Base-by-base conservation (phyloP, 2,113 vertebrate species). In the Tenebrosternarchus preto region DNA sequence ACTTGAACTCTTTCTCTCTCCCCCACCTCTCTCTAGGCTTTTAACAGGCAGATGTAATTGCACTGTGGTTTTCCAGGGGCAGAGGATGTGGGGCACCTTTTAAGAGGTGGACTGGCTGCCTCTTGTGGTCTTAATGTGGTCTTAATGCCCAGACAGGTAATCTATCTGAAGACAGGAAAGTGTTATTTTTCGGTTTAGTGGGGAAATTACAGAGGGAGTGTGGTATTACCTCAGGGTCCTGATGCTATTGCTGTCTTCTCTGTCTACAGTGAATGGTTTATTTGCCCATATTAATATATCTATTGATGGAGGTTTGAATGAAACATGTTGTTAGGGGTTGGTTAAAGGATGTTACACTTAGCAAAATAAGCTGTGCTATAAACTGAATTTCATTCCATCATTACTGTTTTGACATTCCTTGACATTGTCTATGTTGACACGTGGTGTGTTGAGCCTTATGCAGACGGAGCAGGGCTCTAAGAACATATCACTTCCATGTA, bases 91-190 rank as follows among this genome's bases (percentile, higher is more conserved):
- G 36, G 80, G 50, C 71, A 81, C 22, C 12, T 76, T 81, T 57
- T 81, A 81, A 81, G 73, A 81, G 63, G 53, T 43, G 60, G 31
- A 69, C 72, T 60, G 64, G 80, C 72, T 81, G 73, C 72, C 50
- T 81, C 64, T 76, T 68, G 80, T 69, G 71, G 63, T 69, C 73
- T 69, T 81, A 81, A 81, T 81, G 80, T 69, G 80, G 61, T 81
- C 80, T 76, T 81, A 76, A 81, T 76, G 80, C 33, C 53, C 20
- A 66, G 80, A 81, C 80, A 81, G 80, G 72, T 81, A 69, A 68
- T 81, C 80, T 76, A 81, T 68, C 66, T 56, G 72, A 81, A 76
- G 63, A 69, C 72, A 69, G 72, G 73, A 76, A 75, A 76, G 80
- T 81, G 72, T 81, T 80, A 73, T 80, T 80, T 74, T 74, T 72